Base-by-base conservation (phyloP, 2,113 vertebrate species). In the Bettongia penicillata region DNA sequence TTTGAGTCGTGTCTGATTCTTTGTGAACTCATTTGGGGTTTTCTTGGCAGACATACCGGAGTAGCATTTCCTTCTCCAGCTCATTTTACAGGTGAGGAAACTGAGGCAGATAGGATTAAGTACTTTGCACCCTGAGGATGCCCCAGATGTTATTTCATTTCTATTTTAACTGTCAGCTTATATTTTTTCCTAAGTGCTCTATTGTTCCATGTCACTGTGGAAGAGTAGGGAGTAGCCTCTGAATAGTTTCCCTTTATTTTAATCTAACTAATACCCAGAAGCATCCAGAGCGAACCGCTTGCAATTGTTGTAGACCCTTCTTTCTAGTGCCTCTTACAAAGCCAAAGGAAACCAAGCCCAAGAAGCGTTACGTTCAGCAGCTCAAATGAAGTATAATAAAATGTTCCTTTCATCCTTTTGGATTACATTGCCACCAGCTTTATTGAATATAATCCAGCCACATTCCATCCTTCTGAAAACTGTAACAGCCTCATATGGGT, bases 381-480 rank as follows among this genome's bases (percentile, higher is more conserved):
- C 95, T 57, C 68, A 52, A 51, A 43, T 43, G 68, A 68, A 91
- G 77, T 90, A 53, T 51, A 89, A 8, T 51, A 90, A 94, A 93
- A 51, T 16, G 48, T 47, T 25, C 53, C 68, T 28, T 94, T 89
- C 52, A 94, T 96, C 92, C 77, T 95, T 43, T 77, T 12, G 43
- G 57, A 24, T 93, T 68, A 89, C 51, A 37, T 91, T 93, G 91
- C 77, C 90, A 89, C 96, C 52, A 77, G 0, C 0, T 51, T 98
- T 91, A 49, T 24, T 2, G 6, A 49, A 57, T 89, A 53, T 91
- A 51, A 16, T 91, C 91, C 50, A 57, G 94, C 90, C 93, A 23
- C 49, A 22, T 95, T 91, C 93, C 95, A 43, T 11, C 19, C 43
- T 51, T 96, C 94, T 22, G 94, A 84, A 22, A 91, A 89, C 2